A percentile compares a stretch with the other conserved stretches of the same genome.
These are phyloP conservation scores for Macaria liturata DNA, from an alignment of 2,888 invertebrate genomes.

Conservation along the genomic window DNA sequence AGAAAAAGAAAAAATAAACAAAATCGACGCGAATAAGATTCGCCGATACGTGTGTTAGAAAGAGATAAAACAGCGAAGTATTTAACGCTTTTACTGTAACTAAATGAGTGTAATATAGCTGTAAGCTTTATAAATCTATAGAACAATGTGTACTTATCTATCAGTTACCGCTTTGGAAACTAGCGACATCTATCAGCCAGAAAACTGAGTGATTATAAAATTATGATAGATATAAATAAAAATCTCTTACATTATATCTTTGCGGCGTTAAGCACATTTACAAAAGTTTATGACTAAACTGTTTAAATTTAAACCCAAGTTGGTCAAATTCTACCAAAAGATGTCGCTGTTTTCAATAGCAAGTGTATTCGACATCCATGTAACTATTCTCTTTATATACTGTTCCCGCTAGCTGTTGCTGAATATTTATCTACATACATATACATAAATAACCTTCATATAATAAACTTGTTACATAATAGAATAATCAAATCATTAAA, in stretches of 20 bases:
- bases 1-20: constrained; percentile 17
- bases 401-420: constrained; percentile 9
- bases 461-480: too few species aligned
- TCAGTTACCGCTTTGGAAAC: neutral
- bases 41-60: constrained; percentile 33
- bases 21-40: constrained; percentile 59
- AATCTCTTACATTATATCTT: too few species aligned
- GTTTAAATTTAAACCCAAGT: too few species aligned
- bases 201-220: neutral
- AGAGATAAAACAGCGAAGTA: constrained; percentile 16
- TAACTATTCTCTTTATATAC: neutral
- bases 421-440: too few species aligned
- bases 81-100: constrained; percentile 20
- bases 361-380: neutral
- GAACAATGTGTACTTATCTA: constrained; percentile 12
- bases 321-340: neutral
- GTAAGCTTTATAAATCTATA: constrained; percentile 11
- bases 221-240: too few species aligned
- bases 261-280: too few species aligned
- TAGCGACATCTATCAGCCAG: constrained; percentile 9
- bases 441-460: too few species aligned
- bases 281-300: too few species aligned
- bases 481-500: too few species aligned
- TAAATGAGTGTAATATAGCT: constrained; percentile 10
- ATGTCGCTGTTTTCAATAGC: constrained; percentile 13